A percentile compares a stretch with the other conserved stretches of the same genome.
phyloP scores from a whole-genome alignment of 2,888 invertebrate species.

The Belgica antarctica region DNA sequence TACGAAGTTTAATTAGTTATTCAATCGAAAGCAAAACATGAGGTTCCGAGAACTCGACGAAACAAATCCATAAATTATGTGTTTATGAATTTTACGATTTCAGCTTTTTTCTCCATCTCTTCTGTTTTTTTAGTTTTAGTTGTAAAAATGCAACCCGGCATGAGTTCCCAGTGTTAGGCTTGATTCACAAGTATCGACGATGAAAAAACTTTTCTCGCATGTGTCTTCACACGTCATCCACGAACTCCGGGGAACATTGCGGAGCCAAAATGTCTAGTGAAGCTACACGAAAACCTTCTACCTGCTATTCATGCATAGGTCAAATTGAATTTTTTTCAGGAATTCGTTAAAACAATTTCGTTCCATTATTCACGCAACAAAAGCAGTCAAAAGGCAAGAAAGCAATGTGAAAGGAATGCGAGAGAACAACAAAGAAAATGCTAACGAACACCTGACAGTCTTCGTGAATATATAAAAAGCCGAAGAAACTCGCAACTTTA shows the following conservation, averaged over 20 bases:
- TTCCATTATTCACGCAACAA: slow-evolving; percentile 36
- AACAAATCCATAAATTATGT: slow-evolving; percentile 1
- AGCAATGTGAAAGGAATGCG: slow-evolving; percentile 32
- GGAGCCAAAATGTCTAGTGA: slow-evolving; percentile 39
- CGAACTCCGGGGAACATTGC: background rate
- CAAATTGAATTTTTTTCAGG: slow-evolving; percentile 34
- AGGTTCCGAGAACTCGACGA: background rate
- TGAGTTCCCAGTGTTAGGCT: slow-evolving; percentile 5
- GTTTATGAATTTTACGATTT: background rate
- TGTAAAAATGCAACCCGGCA: slow-evolving; percentile 36
- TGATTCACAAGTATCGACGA: too few relatives aligned
- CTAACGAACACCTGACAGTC: slow-evolving; percentile 43
- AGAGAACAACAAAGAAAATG: slow-evolving; percentile 39
- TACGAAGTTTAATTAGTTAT: background rate
- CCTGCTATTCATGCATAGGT: slow-evolving; percentile 34
- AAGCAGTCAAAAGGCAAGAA: slow-evolving; percentile 29
- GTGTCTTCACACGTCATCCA: background rate
- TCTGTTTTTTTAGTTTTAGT: slow-evolving; percentile 9
- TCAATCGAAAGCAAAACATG: slow-evolving; percentile 4
- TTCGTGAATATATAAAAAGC: slow-evolving; percentile 22
- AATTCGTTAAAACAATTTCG: slow-evolving; percentile 42
- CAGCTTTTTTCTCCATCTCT: background rate
- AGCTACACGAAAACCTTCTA: slow-evolving; percentile 17
- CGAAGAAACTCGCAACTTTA: slow-evolving; percentile 13
- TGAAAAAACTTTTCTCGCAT: background rate